These are phyloP conservation scores for Melopsittacus undulatus DNA, from an alignment of 2,797 vertebrate genomes.

Conservation along the genomic window DNA sequence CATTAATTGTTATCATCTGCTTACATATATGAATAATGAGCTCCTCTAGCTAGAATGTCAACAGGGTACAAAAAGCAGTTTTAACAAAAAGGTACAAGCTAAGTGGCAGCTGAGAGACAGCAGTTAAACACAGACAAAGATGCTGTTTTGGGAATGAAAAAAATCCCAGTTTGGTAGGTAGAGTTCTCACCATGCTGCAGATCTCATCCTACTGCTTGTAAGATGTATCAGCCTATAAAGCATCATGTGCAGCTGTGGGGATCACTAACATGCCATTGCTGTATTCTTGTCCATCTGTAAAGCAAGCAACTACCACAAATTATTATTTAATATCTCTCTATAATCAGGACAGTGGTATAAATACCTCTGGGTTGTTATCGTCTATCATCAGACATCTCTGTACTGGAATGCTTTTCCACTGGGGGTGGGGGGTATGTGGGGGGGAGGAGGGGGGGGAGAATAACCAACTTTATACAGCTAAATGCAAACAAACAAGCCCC, in stretches of 20 bases:
- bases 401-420: background rate
- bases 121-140: background rate
- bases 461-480: background rate
- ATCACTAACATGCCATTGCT: background rate
- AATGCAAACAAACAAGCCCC: background rate
- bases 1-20: background rate
- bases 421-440: background rate
- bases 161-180: background rate
- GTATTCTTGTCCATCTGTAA: background rate
- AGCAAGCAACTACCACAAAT: background rate
- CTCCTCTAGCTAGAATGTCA: background rate
- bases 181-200: background rate
- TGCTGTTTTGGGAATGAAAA: background rate
- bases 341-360: background rate
- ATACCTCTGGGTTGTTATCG: background rate
- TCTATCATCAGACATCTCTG: background rate
- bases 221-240: background rate
- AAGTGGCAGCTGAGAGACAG: background rate
- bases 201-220: background rate
- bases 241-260: background rate
- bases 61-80: background rate
- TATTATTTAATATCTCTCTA: background rate
- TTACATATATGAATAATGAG: background rate
- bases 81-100: background rate
- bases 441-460: background rate